Conservation (phyloP, 2,797 vertebrate species). For the Lagocephalus sceleratus region DNA sequence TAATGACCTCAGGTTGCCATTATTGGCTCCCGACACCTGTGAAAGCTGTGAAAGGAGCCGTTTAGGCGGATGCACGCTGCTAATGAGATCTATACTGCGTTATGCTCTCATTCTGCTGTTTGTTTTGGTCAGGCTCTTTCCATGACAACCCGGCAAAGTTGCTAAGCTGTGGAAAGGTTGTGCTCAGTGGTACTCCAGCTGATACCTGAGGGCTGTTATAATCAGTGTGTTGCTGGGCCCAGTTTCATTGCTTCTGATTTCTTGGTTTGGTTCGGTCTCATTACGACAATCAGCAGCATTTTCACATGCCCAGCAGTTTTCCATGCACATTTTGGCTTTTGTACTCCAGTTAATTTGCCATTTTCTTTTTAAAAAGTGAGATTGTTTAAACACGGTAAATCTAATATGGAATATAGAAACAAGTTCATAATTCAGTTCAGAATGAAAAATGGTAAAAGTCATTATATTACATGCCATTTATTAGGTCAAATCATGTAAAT, state of each 20-base stretch:
- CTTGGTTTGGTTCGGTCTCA: not conserved
- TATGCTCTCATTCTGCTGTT: slow-evolving; percentile 30
- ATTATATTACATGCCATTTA: too few relatives aligned
- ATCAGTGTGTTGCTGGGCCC: slow-evolving; percentile 1
- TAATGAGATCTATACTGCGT: slow-evolving; percentile 46
- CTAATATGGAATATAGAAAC: too few relatives aligned
- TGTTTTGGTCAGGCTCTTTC: slow-evolving; percentile 40
- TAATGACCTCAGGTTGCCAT: slow-evolving; percentile 58
- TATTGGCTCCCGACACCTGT: slow-evolving; percentile 54
- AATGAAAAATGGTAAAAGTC: too few relatives aligned
- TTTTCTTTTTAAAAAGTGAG: too few relatives aligned
- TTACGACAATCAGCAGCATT: slow-evolving; percentile 1
- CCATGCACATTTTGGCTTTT: too few relatives aligned
- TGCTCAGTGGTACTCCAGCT: not conserved
- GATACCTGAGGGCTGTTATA: not conserved
- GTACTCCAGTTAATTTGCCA: too few relatives aligned
- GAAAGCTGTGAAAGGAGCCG: slow-evolving; percentile 52
- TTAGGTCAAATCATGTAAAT: too few relatives aligned
- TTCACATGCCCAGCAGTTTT: slow-evolving; percentile 12
- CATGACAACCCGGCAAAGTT: slow-evolving; percentile 4
- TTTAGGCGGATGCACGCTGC: slow-evolving; percentile 52
- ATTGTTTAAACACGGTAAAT: too few relatives aligned
- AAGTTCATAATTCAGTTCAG: too few relatives aligned
- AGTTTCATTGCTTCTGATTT: slow-evolving; percentile 10
- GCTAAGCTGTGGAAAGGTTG: not conserved